phyloP scores from a whole-genome alignment of 2,888 invertebrate genomes.

The Polydesmus complanatus region DNA sequence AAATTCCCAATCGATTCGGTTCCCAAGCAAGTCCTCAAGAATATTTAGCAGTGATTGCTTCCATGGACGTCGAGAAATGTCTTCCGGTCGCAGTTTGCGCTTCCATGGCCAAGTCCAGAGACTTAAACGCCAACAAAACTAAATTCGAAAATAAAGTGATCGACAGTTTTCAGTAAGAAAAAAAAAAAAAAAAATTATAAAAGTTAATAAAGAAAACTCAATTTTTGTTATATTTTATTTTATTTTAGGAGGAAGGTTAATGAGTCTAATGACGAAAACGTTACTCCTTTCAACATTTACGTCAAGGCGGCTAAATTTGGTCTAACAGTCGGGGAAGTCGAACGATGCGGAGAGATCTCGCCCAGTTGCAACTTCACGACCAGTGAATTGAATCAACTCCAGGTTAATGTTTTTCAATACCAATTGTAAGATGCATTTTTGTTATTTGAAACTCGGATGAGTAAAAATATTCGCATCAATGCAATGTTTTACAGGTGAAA shows the following conservation, averaged over 20 bases:
- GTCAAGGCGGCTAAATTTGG: conserved; percentile 11
- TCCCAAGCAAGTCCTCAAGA: neutral
- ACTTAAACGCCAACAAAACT: neutral
- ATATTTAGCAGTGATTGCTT: conserved; percentile 2
- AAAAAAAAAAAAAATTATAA: neutral
- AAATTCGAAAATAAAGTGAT: conserved; percentile 10
- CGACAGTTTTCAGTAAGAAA: conserved; percentile 8
- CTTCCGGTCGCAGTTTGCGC: conserved; percentile 12
- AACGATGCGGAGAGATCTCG: conserved; percentile 7
- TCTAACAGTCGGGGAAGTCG: neutral
- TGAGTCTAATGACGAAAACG: neutral
- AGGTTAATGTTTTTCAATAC: neutral
- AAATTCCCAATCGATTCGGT: too few relatives aligned
- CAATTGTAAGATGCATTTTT: neutral
- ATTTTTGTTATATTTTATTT: neutral
- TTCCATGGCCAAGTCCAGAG: conserved; percentile 6
- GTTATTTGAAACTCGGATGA: too few relatives aligned
- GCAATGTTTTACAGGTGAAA: too few relatives aligned
- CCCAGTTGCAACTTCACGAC: conserved; percentile 6
- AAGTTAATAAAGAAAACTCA: neutral
- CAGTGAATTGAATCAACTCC: conserved; percentile 1
- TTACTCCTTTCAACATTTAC: conserved; percentile 6
- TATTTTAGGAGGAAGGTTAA: conserved; percentile 3
- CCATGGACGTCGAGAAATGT: conserved; percentile 10
- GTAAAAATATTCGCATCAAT: too few relatives aligned